Conservation (phyloP, 2,113 vertebrate genomes). For the Gobiocypris rarus region DNA sequence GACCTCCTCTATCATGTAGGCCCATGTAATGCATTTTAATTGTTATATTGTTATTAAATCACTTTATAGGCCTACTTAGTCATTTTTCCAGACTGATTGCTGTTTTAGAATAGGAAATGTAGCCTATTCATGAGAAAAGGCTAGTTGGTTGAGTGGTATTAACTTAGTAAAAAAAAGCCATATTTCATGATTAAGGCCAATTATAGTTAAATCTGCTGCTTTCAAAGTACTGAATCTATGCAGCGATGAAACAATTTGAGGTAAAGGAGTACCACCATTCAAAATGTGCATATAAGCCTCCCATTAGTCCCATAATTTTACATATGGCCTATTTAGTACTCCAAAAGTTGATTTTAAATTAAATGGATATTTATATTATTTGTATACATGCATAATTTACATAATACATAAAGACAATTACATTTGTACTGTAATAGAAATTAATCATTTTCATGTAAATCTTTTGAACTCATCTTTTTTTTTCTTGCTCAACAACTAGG, state of each 20-base stretch:
- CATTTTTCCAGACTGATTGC: too few relatives aligned
- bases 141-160: too few relatives aligned
- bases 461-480: background rate
- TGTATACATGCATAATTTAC: background rate
- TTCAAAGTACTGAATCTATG: background rate
- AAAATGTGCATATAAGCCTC: background rate
- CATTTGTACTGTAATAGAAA: background rate
- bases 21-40: too few relatives aligned
- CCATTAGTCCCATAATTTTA: too few relatives aligned
- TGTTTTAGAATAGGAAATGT: background rate
- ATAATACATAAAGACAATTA: background rate
- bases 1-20: too few relatives aligned
- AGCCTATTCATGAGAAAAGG: too few relatives aligned
- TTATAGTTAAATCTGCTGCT: too few relatives aligned
- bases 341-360: background rate
- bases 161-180: too few relatives aligned
- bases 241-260: background rate
- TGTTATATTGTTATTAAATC: too few relatives aligned
- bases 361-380: background rate
- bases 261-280: too few relatives aligned
- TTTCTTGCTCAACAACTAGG: constrained; percentile 54
- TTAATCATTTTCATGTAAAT: background rate
- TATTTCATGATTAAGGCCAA: too few relatives aligned
- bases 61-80: background rate
- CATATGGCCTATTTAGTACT: background rate